Evolutionary conservation across 1,140 invertebrate species (phyloP), one percentile per base, ranked within the genome.

Genomic region (Drosophila baimaii): DNA sequence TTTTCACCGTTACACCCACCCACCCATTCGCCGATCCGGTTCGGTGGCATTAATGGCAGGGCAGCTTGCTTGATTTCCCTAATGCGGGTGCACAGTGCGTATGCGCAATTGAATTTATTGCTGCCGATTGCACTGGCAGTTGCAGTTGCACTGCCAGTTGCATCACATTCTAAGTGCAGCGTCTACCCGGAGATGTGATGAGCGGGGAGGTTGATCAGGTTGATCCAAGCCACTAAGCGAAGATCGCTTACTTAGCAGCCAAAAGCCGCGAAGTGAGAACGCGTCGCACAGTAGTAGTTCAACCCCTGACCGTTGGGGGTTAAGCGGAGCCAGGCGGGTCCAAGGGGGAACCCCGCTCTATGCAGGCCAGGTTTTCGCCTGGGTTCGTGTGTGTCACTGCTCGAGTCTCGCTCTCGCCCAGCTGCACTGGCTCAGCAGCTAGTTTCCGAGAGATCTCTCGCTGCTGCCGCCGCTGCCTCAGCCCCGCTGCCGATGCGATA

Each of bases 191-290:
- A 35, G 44, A 33, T 46, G 41, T 29, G 55, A 46, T 43, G 35
- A 19, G 25, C 21, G 6, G n/a, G 41, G 44, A 39, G 33, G 7
- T 13, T 44, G 46, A 51, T 31, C 41, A 13, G 31, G 43, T 21
- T 21, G n/a, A 65, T 10, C 31, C 10, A 23, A 52, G 19, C 33
- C 9, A 25, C 23, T 6, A 25, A 46, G 17, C 44, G 39, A 17
- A 15, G 64, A 83, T 76, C 76, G 80, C 61, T 84, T 66, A 62
- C 69, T 75, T 76, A 51, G 59, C n/a, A 64, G 69, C 23, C 69
- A 79, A n/a, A n/a, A n/a, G n/a, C n/a, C n/a, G n/a, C n/a, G n/a
- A n/a, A 57, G 68, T 86, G 62, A 77, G 76, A 83, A 79, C 69
- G 51, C 73, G 43, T 46, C 46, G 10, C 55, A 65, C 52, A 59